Evolutionary conservation across 2,888 invertebrate genomes (phyloP).

Genomic region (Mesodorylaimus sp.): DNA sequence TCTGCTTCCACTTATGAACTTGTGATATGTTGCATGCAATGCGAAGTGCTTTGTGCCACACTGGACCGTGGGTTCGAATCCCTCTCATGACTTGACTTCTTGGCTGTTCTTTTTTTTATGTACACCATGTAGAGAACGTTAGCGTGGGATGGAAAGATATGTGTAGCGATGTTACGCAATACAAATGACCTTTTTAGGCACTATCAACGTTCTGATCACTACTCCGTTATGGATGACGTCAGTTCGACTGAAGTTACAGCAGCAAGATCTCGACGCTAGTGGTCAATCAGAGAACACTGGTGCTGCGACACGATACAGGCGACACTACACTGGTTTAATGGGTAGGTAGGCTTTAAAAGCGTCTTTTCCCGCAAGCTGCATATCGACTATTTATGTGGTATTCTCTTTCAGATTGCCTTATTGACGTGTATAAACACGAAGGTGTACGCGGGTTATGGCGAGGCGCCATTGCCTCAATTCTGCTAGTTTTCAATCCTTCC

Average conservation of each 20-base stretch:
- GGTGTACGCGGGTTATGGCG: constrained; percentile 60
- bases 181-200: constrained; percentile 33
- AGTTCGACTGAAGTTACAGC: constrained; percentile 59
- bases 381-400: too few relatives aligned
- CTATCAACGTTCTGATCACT: constrained; percentile 61
- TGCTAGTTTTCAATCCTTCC: constrained; percentile 69
- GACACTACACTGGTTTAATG: neutral
- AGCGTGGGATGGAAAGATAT: too few relatives aligned
- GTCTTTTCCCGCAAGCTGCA: too few relatives aligned
- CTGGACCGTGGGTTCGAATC: too few relatives aligned
- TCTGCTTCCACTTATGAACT: too few relatives aligned
- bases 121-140: too few relatives aligned
- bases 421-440: constrained; percentile 51
- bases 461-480: constrained; percentile 60
- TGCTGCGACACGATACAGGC: neutral
- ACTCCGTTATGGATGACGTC: constrained; percentile 84
- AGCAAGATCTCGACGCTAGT: constrained; percentile 7
- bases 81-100: too few relatives aligned
- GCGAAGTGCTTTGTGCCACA: too few relatives aligned
- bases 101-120: too few relatives aligned
- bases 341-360: neutral
- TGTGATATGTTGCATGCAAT: too few relatives aligned
- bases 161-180: too few relatives aligned
- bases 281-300: too few relatives aligned
- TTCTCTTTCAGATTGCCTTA: constrained; percentile 46